These are phyloP conservation scores for Belgica antarctica DNA, from an alignment of 2,888 invertebrate genomes.

Conservation along the genomic window DNA sequence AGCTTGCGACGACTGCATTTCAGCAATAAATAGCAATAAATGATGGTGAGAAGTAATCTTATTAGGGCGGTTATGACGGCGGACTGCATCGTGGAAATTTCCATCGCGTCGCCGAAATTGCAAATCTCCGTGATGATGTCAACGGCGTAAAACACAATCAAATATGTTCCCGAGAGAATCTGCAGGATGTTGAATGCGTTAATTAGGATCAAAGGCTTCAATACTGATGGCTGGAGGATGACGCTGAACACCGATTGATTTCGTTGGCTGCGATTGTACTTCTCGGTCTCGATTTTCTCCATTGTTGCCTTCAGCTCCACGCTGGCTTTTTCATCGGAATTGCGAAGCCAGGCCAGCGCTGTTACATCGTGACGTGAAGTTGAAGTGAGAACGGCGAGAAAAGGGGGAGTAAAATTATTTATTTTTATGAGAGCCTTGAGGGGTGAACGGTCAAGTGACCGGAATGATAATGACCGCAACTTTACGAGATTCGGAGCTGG, in stretches of 20 bases:
- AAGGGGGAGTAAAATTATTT: slow-evolving; percentile 3
- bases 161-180: slow-evolving; percentile 71
- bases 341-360: slow-evolving; percentile 63
- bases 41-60: slow-evolving; percentile 63
- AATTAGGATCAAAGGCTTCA: slow-evolving; percentile 71
- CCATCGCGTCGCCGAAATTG: slow-evolving; percentile 56
- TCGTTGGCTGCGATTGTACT: slow-evolving; percentile 47
- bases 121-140: slow-evolving; percentile 65
- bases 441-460: background rate
- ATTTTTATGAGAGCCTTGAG: slow-evolving; percentile 16
- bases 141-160: slow-evolving; percentile 76
- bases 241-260: slow-evolving; percentile 58
- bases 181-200: slow-evolving; percentile 71
- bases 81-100: slow-evolving; percentile 58
- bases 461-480: slow-evolving; percentile 11
- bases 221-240: slow-evolving; percentile 61
- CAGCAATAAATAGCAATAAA: slow-evolving; percentile 66
- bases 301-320: slow-evolving; percentile 63
- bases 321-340: slow-evolving; percentile 60
- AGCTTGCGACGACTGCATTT: slow-evolving; percentile 65
- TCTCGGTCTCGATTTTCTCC: slow-evolving; percentile 62
- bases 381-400: background rate
- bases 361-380: background rate
- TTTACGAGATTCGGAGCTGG: slow-evolving; percentile 18
- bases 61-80: slow-evolving; percentile 70